Evolutionary conservation across 2,888 invertebrate species (phyloP).

Genomic region (Priocnemis perturbator): DNA sequence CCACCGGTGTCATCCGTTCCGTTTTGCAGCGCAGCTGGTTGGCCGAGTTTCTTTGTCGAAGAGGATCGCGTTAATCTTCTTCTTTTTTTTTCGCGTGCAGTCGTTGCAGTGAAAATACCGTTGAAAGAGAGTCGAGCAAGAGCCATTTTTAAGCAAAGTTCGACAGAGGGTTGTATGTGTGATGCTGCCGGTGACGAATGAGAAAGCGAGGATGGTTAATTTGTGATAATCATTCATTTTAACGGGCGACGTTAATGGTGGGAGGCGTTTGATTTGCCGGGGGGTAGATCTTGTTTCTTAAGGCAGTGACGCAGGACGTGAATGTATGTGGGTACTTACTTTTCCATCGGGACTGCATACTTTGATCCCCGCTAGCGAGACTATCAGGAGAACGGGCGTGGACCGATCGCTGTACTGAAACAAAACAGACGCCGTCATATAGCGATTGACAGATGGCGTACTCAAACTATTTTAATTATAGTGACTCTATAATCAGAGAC

Average conservation of each 20-base stretch:
- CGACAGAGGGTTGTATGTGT: conserved; percentile 4
- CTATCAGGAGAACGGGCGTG: conserved; percentile 84
- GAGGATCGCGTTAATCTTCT: conserved; percentile 38
- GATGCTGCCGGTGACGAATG: too few relatives aligned
- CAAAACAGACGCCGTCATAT: conserved; percentile 58
- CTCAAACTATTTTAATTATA: too few relatives aligned
- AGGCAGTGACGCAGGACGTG: too few relatives aligned
- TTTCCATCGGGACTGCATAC: conserved; percentile 90
- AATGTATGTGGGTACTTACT: conserved; percentile 76
- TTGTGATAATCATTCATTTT: too few relatives aligned
- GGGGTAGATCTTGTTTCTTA: too few relatives aligned
- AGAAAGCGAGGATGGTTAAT: too few relatives aligned
- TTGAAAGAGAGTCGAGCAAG: not conserved
- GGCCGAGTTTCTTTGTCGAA: conserved; percentile 66
- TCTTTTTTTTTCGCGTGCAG: conserved; percentile 16
- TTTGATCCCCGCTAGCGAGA: conserved; percentile 87
- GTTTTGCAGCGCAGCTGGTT: conserved; percentile 40
- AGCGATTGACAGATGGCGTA: conserved; percentile 14
- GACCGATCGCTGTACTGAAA: conserved; percentile 82
- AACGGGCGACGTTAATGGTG: too few relatives aligned
- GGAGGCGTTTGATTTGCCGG: too few relatives aligned
- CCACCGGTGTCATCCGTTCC: conserved; percentile 2
- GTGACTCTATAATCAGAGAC: too few relatives aligned
- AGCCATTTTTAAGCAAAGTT: conserved; percentile 14
- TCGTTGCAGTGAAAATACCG: not conserved